phyloP scores from a whole-genome alignment of 2,888 invertebrate genomes.

The Aporophyla nigra region DNA sequence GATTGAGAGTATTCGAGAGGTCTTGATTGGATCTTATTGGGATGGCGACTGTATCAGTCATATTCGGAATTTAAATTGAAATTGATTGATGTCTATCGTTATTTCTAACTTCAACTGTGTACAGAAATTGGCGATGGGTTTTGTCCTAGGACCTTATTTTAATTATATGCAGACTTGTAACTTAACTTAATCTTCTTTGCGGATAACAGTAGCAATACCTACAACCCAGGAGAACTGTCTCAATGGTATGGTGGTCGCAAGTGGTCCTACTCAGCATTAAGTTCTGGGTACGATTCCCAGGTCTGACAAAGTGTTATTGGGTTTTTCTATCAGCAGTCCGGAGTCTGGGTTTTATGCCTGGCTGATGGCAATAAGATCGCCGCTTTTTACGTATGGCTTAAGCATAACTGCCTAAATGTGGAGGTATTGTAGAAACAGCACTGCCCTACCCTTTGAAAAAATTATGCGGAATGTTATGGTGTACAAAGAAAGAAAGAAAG shows the following conservation, averaged over 20 bases:
- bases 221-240: background rate
- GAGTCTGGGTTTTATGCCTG: background rate
- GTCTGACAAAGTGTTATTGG: background rate
- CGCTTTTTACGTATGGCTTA: background rate
- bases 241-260: background rate
- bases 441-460: background rate
- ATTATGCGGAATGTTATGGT: background rate
- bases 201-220: background rate
- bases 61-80: slow-evolving; percentile 15
- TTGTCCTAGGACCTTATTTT: background rate
- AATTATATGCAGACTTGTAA: background rate
- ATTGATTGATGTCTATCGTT: slow-evolving; percentile 10
- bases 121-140: background rate
- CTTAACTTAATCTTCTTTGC: background rate
- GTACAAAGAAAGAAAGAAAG: no score
- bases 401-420: background rate
- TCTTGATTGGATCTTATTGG: background rate
- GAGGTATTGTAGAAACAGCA: background rate
- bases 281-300: background rate
- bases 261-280: background rate
- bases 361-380: background rate
- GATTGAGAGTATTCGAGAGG: background rate
- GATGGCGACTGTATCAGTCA: background rate
- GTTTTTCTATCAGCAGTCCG: background rate
- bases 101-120: background rate